Conservation (phyloP, 2,888 invertebrate genomes). For the Deilephila elpenor region DNA sequence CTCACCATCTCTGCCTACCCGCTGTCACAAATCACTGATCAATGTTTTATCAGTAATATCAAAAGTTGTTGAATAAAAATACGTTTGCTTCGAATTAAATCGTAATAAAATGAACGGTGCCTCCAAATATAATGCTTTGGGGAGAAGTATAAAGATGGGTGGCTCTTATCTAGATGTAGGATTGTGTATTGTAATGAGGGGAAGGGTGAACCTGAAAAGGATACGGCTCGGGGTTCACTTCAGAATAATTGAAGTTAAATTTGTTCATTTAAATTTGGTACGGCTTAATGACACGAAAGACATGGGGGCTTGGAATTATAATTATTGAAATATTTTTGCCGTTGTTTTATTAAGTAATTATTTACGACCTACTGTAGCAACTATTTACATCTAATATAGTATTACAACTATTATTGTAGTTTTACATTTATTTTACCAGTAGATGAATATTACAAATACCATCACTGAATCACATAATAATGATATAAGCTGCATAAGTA, state of each 20-base stretch:
- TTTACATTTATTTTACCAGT: too few relatives aligned
- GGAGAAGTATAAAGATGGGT: constrained; percentile 76
- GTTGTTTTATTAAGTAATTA: not conserved
- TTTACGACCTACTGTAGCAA: not conserved
- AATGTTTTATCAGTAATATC: constrained; percentile 73
- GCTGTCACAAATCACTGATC: constrained; percentile 71
- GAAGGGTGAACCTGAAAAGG: constrained; percentile 80
- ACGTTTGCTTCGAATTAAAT: constrained; percentile 78
- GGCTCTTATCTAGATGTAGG: constrained; percentile 81
- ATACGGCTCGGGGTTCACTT: constrained; percentile 77
- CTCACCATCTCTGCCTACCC: constrained; percentile 41
- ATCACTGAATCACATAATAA: too few relatives aligned
- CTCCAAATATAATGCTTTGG: constrained; percentile 68
- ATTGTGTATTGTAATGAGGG: constrained; percentile 80
- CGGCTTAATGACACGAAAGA: constrained; percentile 60
- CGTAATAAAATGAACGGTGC: constrained; percentile 77
- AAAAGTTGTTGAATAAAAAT: constrained; percentile 68
- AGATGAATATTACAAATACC: too few relatives aligned
- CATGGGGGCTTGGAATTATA: constrained; percentile 34
- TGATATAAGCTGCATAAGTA: too few relatives aligned
- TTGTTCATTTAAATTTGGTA: constrained; percentile 80
- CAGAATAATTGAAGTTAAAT: constrained; percentile 84
- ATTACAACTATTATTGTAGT: too few relatives aligned
- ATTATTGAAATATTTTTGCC: constrained; percentile 7
- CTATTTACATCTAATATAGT: too few relatives aligned